These are phyloP conservation scores for Psilopogon haemacephalus DNA, from an alignment of 2,113 vertebrate genomes.

Conservation along the genomic window DNA sequence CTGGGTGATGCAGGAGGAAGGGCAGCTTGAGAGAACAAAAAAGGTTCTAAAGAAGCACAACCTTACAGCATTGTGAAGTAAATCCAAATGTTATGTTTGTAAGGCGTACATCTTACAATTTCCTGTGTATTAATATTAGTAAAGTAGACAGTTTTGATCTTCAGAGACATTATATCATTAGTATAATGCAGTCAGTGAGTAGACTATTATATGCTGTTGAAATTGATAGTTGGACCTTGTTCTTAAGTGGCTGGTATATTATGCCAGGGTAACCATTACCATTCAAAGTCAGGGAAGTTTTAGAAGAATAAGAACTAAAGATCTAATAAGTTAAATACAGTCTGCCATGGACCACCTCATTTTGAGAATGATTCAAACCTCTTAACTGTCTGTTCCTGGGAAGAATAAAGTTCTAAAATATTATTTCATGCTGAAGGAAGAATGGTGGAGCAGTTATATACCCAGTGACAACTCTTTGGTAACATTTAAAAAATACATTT, in stretches of 20 bases:
- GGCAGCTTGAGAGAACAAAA: not conserved
- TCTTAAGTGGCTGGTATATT: not conserved
- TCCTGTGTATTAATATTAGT: not conserved
- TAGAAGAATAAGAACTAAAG: not conserved
- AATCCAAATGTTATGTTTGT: not conserved
- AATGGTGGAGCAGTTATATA: not conserved
- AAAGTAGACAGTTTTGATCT: not conserved
- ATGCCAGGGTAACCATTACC: not conserved
- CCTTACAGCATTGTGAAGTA: not conserved
- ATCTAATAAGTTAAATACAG: not conserved
- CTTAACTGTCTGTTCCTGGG: not conserved
- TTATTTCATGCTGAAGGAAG: not conserved
- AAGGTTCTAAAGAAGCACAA: not conserved
- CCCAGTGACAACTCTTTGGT: not conserved
- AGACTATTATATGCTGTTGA: not conserved
- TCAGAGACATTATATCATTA: not conserved
- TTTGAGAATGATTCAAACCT: not conserved
- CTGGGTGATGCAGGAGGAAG: not conserved
- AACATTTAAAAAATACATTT: not conserved
- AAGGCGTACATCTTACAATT: not conserved
- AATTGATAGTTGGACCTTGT: not conserved
- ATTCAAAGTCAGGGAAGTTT: not conserved
- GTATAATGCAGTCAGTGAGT: not conserved
- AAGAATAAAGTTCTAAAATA: not conserved
- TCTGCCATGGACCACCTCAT: not conserved